phyloP scores from a whole-genome alignment of 2,113 vertebrate species.

The Uropsilus gracilis region DNA sequence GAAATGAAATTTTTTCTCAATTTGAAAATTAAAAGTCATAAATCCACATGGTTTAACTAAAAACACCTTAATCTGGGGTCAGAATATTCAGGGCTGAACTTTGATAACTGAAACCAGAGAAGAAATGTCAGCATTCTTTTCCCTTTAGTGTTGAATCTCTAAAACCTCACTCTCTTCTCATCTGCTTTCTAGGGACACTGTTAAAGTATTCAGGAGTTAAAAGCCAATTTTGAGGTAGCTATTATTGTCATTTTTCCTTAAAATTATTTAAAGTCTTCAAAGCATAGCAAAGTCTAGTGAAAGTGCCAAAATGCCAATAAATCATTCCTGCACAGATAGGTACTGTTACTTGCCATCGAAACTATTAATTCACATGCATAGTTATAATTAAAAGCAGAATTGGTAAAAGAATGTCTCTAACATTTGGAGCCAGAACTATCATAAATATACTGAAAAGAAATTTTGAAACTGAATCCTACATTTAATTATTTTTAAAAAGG shows the following conservation, averaged over 20 bases:
- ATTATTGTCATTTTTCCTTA: neutral
- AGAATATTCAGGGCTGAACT: neutral
- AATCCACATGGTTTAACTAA: neutral
- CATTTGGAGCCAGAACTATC: neutral
- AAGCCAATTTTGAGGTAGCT: neutral
- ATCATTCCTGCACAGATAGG: neutral
- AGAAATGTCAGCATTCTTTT: neutral
- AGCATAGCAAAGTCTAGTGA: neutral
- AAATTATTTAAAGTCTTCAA: neutral
- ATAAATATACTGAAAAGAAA: neutral
- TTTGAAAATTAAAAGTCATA: constrained; percentile 21
- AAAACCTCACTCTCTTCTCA: neutral
- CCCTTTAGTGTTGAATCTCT: neutral
- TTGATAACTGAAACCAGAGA: neutral
- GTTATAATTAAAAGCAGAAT: neutral
- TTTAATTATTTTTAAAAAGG: constrained; percentile 20
- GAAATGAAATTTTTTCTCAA: neutral
- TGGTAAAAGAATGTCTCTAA: neutral
- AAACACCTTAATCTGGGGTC: constrained; percentile 17
- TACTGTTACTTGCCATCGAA: too few species aligned
- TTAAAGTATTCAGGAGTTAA: neutral
- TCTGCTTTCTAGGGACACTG: neutral
- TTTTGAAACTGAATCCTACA: neutral
- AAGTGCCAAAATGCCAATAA: neutral
- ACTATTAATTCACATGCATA: constrained; percentile 8